phyloP scores from a whole-genome alignment of 1,140 invertebrate genomes.

The Hormaphis cornu region DNA sequence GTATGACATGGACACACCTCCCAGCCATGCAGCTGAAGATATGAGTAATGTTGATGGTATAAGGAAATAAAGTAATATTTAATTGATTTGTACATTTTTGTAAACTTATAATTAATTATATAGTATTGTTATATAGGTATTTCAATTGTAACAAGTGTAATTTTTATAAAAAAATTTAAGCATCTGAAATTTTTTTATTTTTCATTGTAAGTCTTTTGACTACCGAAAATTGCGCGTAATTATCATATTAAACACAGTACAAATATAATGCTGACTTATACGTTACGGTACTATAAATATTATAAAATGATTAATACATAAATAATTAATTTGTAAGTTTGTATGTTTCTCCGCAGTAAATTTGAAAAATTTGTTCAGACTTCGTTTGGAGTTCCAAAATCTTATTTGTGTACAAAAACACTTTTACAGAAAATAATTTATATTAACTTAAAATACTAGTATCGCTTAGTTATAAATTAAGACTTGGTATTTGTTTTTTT shows the following conservation, averaged over 20 bases:
- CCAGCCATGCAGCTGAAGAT: constrained; percentile 59
- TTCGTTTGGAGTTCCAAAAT: constrained; percentile 12
- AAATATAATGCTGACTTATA: neutral
- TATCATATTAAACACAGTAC: neutral
- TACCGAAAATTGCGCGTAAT: neutral
- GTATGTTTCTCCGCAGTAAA: neutral
- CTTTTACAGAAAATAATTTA: constrained; percentile 4
- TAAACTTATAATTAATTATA: neutral
- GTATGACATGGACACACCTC: constrained; percentile 64
- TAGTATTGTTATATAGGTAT: neutral
- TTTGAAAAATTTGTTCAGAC: constrained; percentile 18
- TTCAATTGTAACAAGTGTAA: neutral
- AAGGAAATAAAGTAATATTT: constrained; percentile 4
- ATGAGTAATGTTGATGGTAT: constrained; percentile 55
- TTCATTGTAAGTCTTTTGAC: neutral
- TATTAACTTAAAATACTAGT: constrained; percentile 3
- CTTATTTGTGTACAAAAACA: neutral
- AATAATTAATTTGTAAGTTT: neutral
- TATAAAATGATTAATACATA: neutral
- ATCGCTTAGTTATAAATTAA: neutral
- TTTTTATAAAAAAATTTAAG: constrained; percentile 13
- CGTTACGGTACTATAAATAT: neutral
- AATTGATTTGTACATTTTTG: neutral
- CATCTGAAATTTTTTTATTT: neutral
- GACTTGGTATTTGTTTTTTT: no score